Base-by-base conservation (phyloP, 2,888 invertebrate genomes). In the Tachina grossa region DNA sequence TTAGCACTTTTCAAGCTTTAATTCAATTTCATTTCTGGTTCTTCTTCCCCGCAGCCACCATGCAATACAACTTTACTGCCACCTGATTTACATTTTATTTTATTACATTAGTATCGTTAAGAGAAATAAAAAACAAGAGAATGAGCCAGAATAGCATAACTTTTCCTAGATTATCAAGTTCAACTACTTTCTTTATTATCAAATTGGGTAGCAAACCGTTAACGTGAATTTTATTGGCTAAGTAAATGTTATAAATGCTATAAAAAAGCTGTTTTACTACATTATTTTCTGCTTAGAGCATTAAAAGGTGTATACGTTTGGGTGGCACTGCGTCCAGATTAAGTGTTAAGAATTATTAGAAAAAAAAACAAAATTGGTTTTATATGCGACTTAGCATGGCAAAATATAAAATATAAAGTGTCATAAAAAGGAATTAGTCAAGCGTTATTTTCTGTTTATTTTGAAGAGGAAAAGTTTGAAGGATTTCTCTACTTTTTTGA, bases 151-250 rank as follows among this genome's bases (percentile, higher is more conserved):
- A 16, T 5, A 61, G n/a, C 16, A 61, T 61, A 10, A 43, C n/a
- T 69, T 79, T 63, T 63, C 55, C 13, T 43, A 43, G 65, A 71
- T 43, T 49, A 65, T 76, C 45, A 80, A 79, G 45, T 65, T 71
- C 45, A 57, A 68, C 74, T 41, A 57, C 47, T 69, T 75, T 69
- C 9, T 72, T 80, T 80, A 76, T 80, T 84, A 49, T 72, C 84
- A 65, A 76, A 84, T 84, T 80, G 59, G 39, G 71, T 76, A 79
- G 71, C 43, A 84, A 84, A 76, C 65, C 71, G 84, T 76, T 65
- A 84, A 84, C 71, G 71, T 76, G 75, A 72, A 53, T 84, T 84
- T 80, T 80, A 84, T 72, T 80, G 65, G 53, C 71, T 57, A 16
- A 66, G 22, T 31, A 69, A 80, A 66, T 72, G 72, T 57, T 45